A percentile compares a stretch with the other conserved stretches of the same genome.
These are phyloP conservation scores for Ectemnius continuus DNA, from an alignment of 2,888 invertebrate genomes.

Conservation along the genomic window DNA sequence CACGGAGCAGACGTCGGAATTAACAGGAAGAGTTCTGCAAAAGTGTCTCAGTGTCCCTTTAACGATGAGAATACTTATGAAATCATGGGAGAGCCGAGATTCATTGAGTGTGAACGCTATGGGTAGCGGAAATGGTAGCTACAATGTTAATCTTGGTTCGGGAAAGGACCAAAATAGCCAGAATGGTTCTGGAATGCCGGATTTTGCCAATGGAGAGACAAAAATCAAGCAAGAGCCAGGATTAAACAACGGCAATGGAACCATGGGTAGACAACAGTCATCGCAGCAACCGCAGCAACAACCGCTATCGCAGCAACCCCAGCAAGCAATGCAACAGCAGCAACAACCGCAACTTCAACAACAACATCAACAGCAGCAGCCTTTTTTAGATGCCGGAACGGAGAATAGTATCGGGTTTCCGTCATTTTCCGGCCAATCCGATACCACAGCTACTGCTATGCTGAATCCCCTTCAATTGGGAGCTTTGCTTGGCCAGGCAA, in stretches of 20 bases:
- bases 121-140: slow-evolving; percentile 80
- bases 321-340: slow-evolving; percentile 56
- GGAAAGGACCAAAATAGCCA: slow-evolving; percentile 79
- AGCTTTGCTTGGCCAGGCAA: slow-evolving; percentile 71
- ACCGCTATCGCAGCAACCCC: slow-evolving; percentile 44
- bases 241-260: slow-evolving; percentile 69
- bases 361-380: slow-evolving; percentile 73
- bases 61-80: slow-evolving; percentile 91
- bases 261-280: slow-evolving; percentile 62
- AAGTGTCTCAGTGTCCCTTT: slow-evolving; percentile 95
- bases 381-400: slow-evolving; percentile 79
- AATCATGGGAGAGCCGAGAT: slow-evolving; percentile 88
- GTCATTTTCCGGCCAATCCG: slow-evolving; percentile 77
- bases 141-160: slow-evolving; percentile 85
- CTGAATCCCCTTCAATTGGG: slow-evolving; percentile 74
- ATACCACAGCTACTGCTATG: slow-evolving; percentile 74
- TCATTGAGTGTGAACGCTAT: slow-evolving; percentile 79
- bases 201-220: slow-evolving; percentile 74
- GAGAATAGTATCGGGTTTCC: slow-evolving; percentile 79
- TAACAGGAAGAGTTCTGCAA: slow-evolving; percentile 87
- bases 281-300: slow-evolving; percentile 58
- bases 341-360: slow-evolving; percentile 58
- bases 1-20: slow-evolving; percentile 79
- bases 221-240: slow-evolving; percentile 77
- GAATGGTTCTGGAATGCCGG: slow-evolving; percentile 71